Evolutionary conservation across 1,140 invertebrate species (phyloP), one percentile per base, ranked within the genome.

Genomic region (Leptopilina clavipes): DNA sequence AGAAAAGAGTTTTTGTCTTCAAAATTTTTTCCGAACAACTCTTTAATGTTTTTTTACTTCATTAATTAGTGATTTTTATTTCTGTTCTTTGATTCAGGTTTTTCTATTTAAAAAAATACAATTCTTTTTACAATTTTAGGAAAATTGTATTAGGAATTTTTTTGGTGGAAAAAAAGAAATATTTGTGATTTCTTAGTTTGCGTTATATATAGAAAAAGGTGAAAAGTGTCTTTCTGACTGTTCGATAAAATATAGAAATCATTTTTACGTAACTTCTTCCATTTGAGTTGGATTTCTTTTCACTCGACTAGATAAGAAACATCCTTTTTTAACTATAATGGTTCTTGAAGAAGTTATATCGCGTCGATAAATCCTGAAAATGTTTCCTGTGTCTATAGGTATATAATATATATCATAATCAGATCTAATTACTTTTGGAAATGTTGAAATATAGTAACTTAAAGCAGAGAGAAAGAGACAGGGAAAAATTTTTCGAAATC

Each of bases 181-280:
- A n/a, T n/a, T n/a, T n/a, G n/a, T 1, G 48, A 11, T 59, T 22
- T 14, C 5, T 1, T 10, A 3, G 22, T 22, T 11, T 11, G 22
- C 19, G 19, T 22, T 8, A 5, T 18, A 19, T 22, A 2, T 9
- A 12, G n/a, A 65, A 31, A 31, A 31, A 65, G 22, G 19, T 65
- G 59, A 37, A 37, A 65, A 37, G 59, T 37, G 22, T 31, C 19
- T n/a, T 14, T 59, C 8, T 59, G 11, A 59, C 17, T 10, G 17
- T 59, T 59, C 54, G 54, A 59, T 22, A 1, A 59, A 59, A 19
- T 22, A 18, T 18, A 59, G 54, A 59, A 59, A 52, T 22, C 54
- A 59, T 59, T 22, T 59, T 59, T 59, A 19, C 19, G 54, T 59
- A 59, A 59, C 54, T 59, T 59, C 54, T 59, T 22, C 54, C 54